These are phyloP conservation scores for Salvelinus fontinalis DNA, from an alignment of 2,113 vertebrate genomes.

Conservation along the genomic window DNA sequence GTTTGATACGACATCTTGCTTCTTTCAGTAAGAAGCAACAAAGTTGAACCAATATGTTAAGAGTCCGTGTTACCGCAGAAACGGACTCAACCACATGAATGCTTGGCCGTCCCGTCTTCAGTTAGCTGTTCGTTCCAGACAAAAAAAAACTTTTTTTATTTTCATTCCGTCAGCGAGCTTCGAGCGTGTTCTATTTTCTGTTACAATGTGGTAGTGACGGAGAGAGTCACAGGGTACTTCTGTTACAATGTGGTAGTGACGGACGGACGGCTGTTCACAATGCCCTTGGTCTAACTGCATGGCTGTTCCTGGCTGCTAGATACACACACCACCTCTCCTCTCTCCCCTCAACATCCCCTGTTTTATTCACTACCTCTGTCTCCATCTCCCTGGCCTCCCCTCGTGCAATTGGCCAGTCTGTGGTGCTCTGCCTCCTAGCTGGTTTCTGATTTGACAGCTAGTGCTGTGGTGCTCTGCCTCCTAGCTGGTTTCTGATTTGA, in stretches of 20 bases:
- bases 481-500: constrained; percentile 51
- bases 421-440: constrained; percentile 4
- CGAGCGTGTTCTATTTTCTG: no score
- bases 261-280: constrained; percentile 11
- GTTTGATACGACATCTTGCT: no score
- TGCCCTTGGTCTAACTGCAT: constrained; percentile 69
- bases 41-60: no score
- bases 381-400: constrained; percentile 32
- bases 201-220: no score
- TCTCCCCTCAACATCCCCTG: not conserved
- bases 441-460: constrained; percentile 48
- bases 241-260: not conserved
- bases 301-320: constrained; percentile 44
- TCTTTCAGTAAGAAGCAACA: no score
- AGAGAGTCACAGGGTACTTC: no score
- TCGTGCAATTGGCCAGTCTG: constrained; percentile 45
- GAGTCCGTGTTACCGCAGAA: no score
- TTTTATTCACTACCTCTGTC: constrained; percentile 49
- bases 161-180: no score
- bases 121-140: no score
- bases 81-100: no score
- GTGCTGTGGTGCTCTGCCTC: constrained; percentile 38
- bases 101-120: no score
- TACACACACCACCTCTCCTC: constrained; percentile 18
- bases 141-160: no score